phyloP scores from a whole-genome alignment of 92 coral and sea anemone genomes.

The Desmophyllum pertusum region DNA sequence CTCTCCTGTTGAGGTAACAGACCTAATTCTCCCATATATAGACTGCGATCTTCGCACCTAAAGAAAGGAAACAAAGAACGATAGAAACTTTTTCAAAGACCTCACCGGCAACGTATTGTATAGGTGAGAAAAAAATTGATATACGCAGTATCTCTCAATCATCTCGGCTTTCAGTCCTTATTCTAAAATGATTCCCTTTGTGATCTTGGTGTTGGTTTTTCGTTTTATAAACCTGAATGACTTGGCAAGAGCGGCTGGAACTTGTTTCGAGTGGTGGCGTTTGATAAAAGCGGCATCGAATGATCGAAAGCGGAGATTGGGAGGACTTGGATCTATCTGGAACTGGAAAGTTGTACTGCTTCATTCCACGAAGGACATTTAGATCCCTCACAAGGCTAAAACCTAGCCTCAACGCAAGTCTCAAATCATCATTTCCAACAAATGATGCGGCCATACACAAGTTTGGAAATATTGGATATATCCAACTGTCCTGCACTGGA shows the following conservation, averaged over 20 bases:
- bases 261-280: conserved; percentile 42
- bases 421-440: conserved; percentile 18
- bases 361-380: not conserved
- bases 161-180: too few relatives aligned
- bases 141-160: too few relatives aligned
- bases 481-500: conserved; percentile 13
- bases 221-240: conserved; percentile 25
- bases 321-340: conserved; percentile 21
- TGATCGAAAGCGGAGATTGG: not conserved
- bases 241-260: conserved; percentile 15
- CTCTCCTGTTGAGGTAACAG: not conserved
- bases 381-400: not conserved
- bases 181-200: conserved; percentile 17
- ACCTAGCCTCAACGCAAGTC: not conserved
- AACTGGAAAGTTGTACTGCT: conserved; percentile 4
- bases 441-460: conserved; percentile 9
- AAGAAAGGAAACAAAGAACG: conserved; percentile 22
- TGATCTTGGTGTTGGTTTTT: conserved; percentile 28
- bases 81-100: conserved; percentile 17
- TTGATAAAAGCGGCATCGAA: conserved; percentile 3
- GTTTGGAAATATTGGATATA: conserved; percentile 6
- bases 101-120: not conserved
- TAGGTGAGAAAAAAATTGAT: not conserved
- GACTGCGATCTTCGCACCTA: not conserved
- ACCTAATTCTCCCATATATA: too few relatives aligned